Evolutionary conservation across 2,888 invertebrate genomes (phyloP), one percentile per base, ranked within the genome.

Genomic region (Criorhina ranunculi): DNA sequence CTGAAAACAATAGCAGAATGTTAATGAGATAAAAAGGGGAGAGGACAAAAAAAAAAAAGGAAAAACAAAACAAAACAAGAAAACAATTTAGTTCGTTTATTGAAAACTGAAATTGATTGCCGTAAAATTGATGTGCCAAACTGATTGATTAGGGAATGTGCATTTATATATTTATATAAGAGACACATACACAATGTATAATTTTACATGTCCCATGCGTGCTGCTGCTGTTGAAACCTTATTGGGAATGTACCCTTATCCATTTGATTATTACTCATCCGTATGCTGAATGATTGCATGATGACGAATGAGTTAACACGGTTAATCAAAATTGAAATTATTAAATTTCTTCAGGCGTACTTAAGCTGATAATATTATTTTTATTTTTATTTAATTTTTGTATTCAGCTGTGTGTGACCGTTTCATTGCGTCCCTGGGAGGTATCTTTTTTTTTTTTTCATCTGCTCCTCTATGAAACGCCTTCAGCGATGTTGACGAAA

Each of bases 71-170:
- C 0, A 12, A 24, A 5, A 29, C n/a, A n/a, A n/a, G 24, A n/a
- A 33, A 7, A 64, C 7, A 29, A 6, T 53, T 44, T 33, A 59
- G 8, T 59, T 66, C 37, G 31, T 12, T 60, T 12, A 49, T 33
- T 40, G 19, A 11, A 19, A 60, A 49, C 35, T 35, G 2, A 12
- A 69, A 60, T 69, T 60, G 51, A 77, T 67, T 67, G 33, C 40
- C 33, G 9, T 49, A 31, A 59, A 66, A 53, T 59, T 11, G n/a
- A 51, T 33, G 40, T 33, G 40, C 24, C 42, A 24, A 67, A 11
- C 29, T 59, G 67, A 69, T 77, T 77, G 60, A 69, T 60, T 69
- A 51, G 51, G 59, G 51, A 19, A 31, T 62, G 37, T 6, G 35
- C 15, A 24, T n/a, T 19, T 44, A 24, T 3, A 24, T 4, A 24